phyloP scores from a whole-genome alignment of 2,888 invertebrate genomes.

The Ctenicera cuprea region DNA sequence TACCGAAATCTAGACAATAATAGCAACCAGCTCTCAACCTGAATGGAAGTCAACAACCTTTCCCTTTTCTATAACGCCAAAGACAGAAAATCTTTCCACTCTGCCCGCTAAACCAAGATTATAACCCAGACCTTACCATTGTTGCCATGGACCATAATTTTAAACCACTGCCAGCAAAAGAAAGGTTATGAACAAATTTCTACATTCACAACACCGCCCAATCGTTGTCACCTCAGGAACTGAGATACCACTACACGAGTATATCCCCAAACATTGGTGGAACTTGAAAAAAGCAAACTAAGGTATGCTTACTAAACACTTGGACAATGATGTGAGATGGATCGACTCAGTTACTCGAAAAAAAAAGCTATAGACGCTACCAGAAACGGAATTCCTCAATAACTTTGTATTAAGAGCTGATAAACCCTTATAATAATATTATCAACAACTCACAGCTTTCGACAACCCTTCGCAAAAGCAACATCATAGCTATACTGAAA shows the following conservation, averaged over 20 bases:
- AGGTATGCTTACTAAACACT: not conserved
- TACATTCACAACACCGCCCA: not conserved
- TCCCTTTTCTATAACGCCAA: not conserved
- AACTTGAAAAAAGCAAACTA: not conserved
- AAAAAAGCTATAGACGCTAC: too few relatives aligned
- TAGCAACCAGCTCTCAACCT: not conserved
- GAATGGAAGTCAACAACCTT: not conserved
- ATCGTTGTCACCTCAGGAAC: not conserved
- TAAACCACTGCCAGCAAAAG: not conserved
- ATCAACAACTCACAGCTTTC: not conserved
- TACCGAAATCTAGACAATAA: constrained; percentile 2
- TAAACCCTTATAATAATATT: too few relatives aligned
- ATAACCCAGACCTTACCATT: too few relatives aligned
- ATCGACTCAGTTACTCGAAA: not conserved
- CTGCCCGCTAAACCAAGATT: constrained; percentile 6
- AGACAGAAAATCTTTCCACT: constrained; percentile 4
- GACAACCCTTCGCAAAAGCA: not conserved
- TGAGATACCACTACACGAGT: not conserved
- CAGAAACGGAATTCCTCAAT: too few relatives aligned
- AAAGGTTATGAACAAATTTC: not conserved
- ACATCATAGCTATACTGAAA: constrained; percentile 14
- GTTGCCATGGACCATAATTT: not conserved
- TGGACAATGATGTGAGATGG: not conserved
- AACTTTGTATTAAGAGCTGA: too few relatives aligned
- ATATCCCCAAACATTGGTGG: not conserved